Conservation (phyloP, 2,888 invertebrate species). For the Lordiphosa andalusiaca region DNA sequence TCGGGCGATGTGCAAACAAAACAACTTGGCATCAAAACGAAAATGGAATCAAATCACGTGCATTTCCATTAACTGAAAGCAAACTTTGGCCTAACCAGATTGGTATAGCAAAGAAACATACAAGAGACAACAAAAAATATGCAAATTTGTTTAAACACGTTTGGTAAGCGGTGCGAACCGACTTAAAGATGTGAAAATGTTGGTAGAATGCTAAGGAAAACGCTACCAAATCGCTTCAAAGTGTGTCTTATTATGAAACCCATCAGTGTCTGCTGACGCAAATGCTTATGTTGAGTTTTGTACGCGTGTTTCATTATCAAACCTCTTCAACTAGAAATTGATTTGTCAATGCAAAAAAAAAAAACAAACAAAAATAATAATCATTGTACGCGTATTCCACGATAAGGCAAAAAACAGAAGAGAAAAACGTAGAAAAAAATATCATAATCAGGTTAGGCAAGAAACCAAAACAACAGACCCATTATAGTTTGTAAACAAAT, state of each 20-base stretch:
- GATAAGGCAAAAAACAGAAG: constrained; percentile 9
- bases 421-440: constrained; percentile 14
- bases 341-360: no score
- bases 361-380: no score
- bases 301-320: no score
- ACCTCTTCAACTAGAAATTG: no score
- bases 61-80: no score
- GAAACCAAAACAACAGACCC: constrained; percentile 20
- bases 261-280: no score
- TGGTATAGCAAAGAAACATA: no score
- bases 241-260: no score
- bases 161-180: constrained; percentile 18
- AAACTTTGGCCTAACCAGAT: no score
- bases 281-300: no score
- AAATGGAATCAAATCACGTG: constrained; percentile 1
- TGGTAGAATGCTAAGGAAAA: not conserved
- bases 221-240: not conserved
- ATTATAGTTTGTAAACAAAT: constrained; percentile 60
- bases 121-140: not conserved
- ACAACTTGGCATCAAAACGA: constrained; percentile 9
- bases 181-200: constrained; percentile 2
- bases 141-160: constrained; percentile 12
- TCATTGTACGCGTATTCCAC: no score
- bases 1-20: constrained; percentile 1
- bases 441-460: constrained; percentile 31